Conservation (phyloP, 1,140 invertebrate species). For the Bursaphelenchus mucronatus region DNA sequence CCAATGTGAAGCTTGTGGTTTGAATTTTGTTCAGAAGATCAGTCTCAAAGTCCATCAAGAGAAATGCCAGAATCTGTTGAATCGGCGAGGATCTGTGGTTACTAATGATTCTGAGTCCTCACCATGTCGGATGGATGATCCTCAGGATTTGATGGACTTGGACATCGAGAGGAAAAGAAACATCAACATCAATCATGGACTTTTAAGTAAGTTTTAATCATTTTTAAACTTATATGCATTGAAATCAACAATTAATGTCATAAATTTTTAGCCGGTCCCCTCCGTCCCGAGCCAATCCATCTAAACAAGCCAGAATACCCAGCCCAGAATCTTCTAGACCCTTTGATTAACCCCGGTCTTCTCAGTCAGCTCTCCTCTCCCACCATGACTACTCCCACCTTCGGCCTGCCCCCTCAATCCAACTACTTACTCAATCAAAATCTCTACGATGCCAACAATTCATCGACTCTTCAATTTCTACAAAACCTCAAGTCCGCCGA, state of each 20-base stretch:
- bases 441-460: too few relatives aligned
- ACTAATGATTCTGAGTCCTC: slow-evolving; percentile 35
- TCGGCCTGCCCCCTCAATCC: too few relatives aligned
- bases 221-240: neutral
- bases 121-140: slow-evolving; percentile 24
- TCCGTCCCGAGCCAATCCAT: slow-evolving; percentile 24
- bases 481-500: too few relatives aligned
- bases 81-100: slow-evolving; percentile 37
- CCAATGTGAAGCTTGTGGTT: slow-evolving; percentile 50
- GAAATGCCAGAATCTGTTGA: slow-evolving; percentile 47
- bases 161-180: too few relatives aligned
- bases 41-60: slow-evolving; percentile 59
- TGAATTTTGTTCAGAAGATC: slow-evolving; percentile 58
- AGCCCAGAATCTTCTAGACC: slow-evolving; percentile 15
- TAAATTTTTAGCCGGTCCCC: slow-evolving; percentile 22
- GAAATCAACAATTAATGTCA: neutral
- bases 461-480: too few relatives aligned
- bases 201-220: too few relatives aligned
- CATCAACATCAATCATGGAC: too few relatives aligned
- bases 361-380: too few relatives aligned
- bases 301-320: slow-evolving; percentile 10
- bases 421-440: too few relatives aligned
- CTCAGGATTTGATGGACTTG: neutral
- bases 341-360: too few relatives aligned
- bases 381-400: too few relatives aligned